A percentile compares a stretch with the other conserved stretches of the same genome.
Evolutionary conservation across 2,888 invertebrate genomes (phyloP).

Genomic region (Orchesella flavescens): DNA sequence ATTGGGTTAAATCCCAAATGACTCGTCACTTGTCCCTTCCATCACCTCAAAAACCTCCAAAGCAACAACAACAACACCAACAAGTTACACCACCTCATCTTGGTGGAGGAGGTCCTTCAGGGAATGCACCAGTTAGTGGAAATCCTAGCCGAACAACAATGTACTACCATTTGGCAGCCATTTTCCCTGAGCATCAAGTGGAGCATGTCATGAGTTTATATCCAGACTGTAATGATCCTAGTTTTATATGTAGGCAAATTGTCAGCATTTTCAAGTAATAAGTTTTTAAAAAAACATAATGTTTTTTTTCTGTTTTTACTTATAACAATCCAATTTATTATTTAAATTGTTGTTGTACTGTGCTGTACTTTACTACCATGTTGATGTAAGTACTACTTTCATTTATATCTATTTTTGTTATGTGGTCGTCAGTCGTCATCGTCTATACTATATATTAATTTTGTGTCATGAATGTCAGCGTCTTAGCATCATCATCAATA

Average conservation of each 20-base stretch:
- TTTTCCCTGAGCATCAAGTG: slow-evolving; percentile 94
- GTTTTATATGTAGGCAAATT: slow-evolving; percentile 90
- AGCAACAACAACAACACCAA: slow-evolving; percentile 38
- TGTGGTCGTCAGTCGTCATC: background rate
- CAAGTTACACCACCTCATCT: slow-evolving; percentile 20
- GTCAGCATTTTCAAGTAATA: slow-evolving; percentile 80
- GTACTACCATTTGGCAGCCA: slow-evolving; percentile 90
- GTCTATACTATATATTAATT: slow-evolving; percentile 9
- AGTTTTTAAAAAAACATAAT: background rate
- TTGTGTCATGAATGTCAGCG: slow-evolving; percentile 10
- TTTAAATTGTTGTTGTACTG: too few relatives aligned
- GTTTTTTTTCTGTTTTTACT: too few relatives aligned
- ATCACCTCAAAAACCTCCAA: slow-evolving; percentile 29
- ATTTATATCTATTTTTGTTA: slow-evolving; percentile 32
- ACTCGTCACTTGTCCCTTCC: slow-evolving; percentile 72
- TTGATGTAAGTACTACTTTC: too few relatives aligned
- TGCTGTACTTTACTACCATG: too few relatives aligned
- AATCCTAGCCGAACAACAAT: slow-evolving; percentile 83
- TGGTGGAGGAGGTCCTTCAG: too few relatives aligned
- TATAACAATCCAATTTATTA: too few relatives aligned
- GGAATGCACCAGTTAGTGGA: slow-evolving; percentile 1
- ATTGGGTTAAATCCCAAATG: slow-evolving; percentile 73
- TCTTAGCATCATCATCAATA: too few relatives aligned
- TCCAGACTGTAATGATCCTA: slow-evolving; percentile 91
- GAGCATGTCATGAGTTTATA: slow-evolving; percentile 88